Base-by-base conservation (phyloP, 2,113 vertebrate genomes). In the Oryzias curvinotus region DNA sequence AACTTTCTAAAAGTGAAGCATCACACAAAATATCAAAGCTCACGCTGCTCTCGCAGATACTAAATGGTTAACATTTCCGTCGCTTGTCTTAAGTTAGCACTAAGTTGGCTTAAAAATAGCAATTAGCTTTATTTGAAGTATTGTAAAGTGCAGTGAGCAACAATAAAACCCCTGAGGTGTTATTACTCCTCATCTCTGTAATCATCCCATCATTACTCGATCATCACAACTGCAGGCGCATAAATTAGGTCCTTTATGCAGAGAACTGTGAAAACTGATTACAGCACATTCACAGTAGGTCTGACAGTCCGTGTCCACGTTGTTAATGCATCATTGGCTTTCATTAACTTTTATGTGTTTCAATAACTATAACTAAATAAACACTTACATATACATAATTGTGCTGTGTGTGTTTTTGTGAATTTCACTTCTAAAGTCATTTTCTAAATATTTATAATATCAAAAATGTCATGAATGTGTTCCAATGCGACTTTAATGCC, bases 211-310 rank as follows among this genome's bases (percentile, higher is more conserved):
- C 58, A 45, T 62, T 21, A 52, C 49, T 43, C 15, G 41, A 46
- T 41, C 26, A 49, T 65, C 44, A 52, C 52, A 65, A 67, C 52
- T 3, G 43, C 50, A 55, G 47, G 42, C 52, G 58, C 53, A 62
- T 59, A 65, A 72, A 62, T 74, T 63, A 74, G 63, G 56, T 47
- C 18, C 49, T n/a, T 67, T 60, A 43, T 64, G 60, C 57, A 52
- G 60, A 63, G 52, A 57, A 52, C 51, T 45, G 53, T 60, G 43
- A 43, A 52, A 77, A 66, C 18, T 56, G 53, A 70, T 41, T 21
- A 60, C 42, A 30, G 44, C 10, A 36, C n/a, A 54, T 18, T 30
- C 52, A 30, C 28, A 41, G 52, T 17, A 45, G 48, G 52, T 71
- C 46, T 61, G 16, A 64, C 42, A 60, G 45, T 55, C 53, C 4